A percentile compares a stretch with the other conserved stretches of the same genome.
Conservation (phyloP, 2,113 vertebrate species). For the Struthio camelus region DNA sequence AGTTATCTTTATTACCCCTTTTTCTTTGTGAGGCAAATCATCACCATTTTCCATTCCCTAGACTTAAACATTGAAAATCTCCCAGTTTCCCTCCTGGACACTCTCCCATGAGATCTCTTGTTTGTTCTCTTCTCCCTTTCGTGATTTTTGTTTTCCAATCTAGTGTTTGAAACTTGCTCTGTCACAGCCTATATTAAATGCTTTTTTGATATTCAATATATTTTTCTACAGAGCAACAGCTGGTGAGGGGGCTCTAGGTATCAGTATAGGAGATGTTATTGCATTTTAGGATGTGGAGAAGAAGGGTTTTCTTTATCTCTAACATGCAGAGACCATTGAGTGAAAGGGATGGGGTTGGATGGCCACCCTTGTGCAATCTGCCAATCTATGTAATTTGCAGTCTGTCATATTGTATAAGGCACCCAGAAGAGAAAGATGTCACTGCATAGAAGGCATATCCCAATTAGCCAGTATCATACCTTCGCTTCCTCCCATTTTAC, state of each 20-base stretch:
- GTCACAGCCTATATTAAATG: neutral
- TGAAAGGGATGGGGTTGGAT: neutral
- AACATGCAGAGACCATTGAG: neutral
- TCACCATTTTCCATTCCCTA: neutral
- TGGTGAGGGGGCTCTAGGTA: neutral
- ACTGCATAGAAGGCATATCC: neutral
- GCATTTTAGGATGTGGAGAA: neutral
- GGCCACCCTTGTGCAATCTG: neutral
- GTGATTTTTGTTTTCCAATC: neutral
- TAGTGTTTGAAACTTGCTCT: neutral
- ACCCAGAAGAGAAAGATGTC: neutral
- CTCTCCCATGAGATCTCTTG: neutral
- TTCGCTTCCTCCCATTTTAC: neutral
- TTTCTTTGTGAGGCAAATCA: neutral
- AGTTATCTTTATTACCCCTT: neutral
- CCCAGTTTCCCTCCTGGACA: neutral
- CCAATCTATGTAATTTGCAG: neutral
- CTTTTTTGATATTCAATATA: neutral
- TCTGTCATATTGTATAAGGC: neutral
- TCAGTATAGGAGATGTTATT: neutral
- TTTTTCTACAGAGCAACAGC: neutral
- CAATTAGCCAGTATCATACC: accelerated
- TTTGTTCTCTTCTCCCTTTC: neutral
- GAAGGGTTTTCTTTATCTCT: neutral
- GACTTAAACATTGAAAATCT: neutral